Evolutionary conservation across 2,113 vertebrate species (phyloP).

Genomic region (Apodemus speciosus): DNA sequence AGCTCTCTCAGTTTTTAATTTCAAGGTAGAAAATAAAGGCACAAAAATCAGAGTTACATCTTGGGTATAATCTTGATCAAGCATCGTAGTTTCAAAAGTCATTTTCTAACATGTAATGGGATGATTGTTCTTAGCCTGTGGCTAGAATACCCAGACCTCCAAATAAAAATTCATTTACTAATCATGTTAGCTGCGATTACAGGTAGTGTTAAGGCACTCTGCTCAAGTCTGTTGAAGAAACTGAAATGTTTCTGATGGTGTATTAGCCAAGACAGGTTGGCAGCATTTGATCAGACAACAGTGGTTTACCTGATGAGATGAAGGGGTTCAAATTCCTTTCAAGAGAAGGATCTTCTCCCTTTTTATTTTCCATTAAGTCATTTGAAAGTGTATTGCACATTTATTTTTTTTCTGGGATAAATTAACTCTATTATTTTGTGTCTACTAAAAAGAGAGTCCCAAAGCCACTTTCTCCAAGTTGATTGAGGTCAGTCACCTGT

Average conservation of each 20-base stretch:
- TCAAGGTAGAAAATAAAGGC: conserved; percentile 28
- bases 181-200: not conserved
- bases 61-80: not conserved
- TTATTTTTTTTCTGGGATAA: not conserved
- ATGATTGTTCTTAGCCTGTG: not conserved
- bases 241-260: not conserved
- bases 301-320: not conserved
- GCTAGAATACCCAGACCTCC: not conserved
- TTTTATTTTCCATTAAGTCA: not conserved
- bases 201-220: not conserved
- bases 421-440: not conserved
- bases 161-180: not conserved
- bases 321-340: not conserved
- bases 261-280: not conserved
- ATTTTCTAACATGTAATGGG: not conserved
- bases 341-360: not conserved
- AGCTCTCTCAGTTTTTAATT: not conserved
- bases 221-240: not conserved
- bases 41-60: conserved; percentile 1
- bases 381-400: not conserved
- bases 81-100: not conserved
- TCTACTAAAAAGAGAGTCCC: not conserved
- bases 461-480: not conserved
- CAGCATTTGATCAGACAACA: not conserved
- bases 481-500: not conserved